A percentile compares a stretch with the other conserved stretches of the same genome.
Evolutionary conservation across 1,140 invertebrate species (phyloP).

Genomic region (Pentalonia nigronervosa): DNA sequence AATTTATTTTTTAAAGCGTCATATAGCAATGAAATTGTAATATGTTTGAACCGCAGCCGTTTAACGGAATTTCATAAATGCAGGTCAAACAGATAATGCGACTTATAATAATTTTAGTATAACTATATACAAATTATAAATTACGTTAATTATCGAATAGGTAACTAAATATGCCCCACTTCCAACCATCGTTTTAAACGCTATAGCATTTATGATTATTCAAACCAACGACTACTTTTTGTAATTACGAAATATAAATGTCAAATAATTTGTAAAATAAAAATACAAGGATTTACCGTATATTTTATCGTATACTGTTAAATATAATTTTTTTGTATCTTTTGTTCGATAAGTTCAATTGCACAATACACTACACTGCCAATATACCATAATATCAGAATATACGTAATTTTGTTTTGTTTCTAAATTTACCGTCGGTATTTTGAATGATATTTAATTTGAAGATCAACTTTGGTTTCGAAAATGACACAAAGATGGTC

Average conservation of each 20-base stretch:
- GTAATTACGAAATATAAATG: background rate
- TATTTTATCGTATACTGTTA: background rate
- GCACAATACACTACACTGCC: background rate
- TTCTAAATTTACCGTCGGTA: background rate
- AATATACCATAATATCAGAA: too few relatives aligned
- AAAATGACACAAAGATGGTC: background rate
- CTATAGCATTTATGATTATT: background rate
- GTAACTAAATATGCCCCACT: background rate
- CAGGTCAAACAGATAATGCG: background rate
- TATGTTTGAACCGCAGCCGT: background rate
- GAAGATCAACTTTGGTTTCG: background rate
- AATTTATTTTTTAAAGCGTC: background rate
- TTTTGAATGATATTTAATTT: conserved; percentile 8
- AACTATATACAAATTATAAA: background rate
- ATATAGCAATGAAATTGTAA: background rate
- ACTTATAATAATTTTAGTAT: background rate
- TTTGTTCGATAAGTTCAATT: background rate
- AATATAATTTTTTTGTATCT: background rate
- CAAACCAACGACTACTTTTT: background rate
- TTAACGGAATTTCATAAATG: background rate
- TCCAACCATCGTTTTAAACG: background rate
- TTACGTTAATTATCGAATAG: background rate
- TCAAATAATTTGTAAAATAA: background rate
- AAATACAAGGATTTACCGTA: background rate
- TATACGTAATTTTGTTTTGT: background rate